These are phyloP conservation scores for Sebastes taczanowskii DNA, from an alignment of 2,797 vertebrate species.

Conservation along the genomic window DNA sequence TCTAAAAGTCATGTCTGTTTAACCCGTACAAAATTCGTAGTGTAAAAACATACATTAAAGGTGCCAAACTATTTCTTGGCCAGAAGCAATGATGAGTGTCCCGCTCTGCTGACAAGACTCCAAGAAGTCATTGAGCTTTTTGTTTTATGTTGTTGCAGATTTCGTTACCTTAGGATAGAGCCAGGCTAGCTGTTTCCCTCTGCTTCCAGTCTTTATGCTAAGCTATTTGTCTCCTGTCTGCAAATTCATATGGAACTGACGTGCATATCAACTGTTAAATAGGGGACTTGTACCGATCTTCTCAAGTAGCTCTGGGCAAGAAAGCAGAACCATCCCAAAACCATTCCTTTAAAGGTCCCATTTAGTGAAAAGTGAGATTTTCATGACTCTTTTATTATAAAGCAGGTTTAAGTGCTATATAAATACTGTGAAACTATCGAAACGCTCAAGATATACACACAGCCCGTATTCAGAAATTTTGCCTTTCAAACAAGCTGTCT, in stretches of 20 bases:
- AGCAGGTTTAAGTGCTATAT: too few relatives aligned
- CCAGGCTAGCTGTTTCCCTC: background rate
- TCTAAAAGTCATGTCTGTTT: background rate
- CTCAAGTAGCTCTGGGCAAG: background rate
- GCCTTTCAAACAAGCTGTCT: too few relatives aligned
- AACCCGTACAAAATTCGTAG: background rate
- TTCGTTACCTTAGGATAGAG: background rate
- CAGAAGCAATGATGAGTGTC: background rate
- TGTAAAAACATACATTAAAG: background rate
- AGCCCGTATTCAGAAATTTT: too few relatives aligned
- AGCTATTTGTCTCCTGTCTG: background rate
- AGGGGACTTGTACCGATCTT: background rate
- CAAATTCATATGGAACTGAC: background rate
- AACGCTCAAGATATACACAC: too few relatives aligned
- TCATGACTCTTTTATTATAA: too few relatives aligned
- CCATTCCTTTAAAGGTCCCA: background rate
- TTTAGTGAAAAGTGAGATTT: too few relatives aligned
- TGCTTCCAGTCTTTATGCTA: background rate
- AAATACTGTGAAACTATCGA: too few relatives aligned
- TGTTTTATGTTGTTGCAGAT: background rate
- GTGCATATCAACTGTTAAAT: background rate
- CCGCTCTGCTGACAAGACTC: background rate
- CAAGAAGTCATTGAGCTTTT: background rate
- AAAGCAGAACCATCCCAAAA: background rate
- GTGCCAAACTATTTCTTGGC: background rate